phyloP scores from a whole-genome alignment of 2,113 vertebrate genomes.

The Varanus salvator region DNA sequence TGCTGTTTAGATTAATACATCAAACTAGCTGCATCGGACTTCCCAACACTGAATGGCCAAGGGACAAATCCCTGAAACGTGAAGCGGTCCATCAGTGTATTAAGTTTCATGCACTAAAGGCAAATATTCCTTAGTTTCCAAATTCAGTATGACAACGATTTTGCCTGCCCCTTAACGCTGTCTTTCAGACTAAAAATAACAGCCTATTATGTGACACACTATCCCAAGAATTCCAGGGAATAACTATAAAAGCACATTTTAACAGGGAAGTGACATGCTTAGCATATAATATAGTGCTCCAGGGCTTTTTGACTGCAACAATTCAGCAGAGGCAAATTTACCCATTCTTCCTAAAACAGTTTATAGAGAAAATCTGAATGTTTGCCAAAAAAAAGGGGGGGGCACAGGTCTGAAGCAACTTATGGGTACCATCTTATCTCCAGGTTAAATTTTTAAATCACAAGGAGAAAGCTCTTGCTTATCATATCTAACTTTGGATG shows the following conservation, averaged over 20 bases:
- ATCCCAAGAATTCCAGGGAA: constrained; percentile 13
- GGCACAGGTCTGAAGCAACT: constrained; percentile 36
- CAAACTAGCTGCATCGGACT: constrained; percentile 12
- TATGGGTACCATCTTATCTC: constrained; percentile 9
- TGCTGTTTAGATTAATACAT: constrained; percentile 37
- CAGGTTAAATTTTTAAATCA: constrained; percentile 9
- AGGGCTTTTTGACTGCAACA: constrained; percentile 50
- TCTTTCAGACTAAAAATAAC: not conserved
- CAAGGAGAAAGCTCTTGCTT: not conserved
- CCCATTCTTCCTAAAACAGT: constrained; percentile 39
- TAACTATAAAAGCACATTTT: constrained; percentile 41
- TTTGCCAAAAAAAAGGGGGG: constrained; percentile 43
- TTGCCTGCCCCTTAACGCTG: not conserved
- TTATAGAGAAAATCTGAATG: constrained; percentile 49
- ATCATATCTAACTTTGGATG: constrained; percentile 12
- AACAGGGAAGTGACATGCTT: constrained; percentile 23
- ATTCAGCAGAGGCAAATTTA: constrained; percentile 46
- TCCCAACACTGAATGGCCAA: constrained; percentile 38
- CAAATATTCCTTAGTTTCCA: constrained; percentile 31
- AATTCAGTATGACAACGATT: constrained; percentile 15
- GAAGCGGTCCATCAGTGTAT: constrained; percentile 27
- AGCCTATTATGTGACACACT: constrained; percentile 29
- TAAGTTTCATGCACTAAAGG: not conserved
- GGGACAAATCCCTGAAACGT: constrained; percentile 29
- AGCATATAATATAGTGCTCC: constrained; percentile 45